Evolutionary conservation across 1,140 invertebrate species (phyloP), one percentile per base, ranked within the genome.

Genomic region (Zaprionus inermis): DNA sequence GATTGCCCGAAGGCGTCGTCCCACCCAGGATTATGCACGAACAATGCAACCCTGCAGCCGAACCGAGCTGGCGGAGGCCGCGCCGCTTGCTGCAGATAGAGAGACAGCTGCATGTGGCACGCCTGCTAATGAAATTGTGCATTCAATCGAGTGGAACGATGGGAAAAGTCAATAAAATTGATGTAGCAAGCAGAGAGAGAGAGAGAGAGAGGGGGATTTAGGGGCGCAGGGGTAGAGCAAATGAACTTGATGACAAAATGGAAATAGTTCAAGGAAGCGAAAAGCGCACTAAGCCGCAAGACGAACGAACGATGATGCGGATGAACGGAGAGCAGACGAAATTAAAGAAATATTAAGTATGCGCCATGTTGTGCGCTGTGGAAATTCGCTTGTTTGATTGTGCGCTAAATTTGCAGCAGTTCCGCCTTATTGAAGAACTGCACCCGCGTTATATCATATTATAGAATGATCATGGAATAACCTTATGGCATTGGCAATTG

Each of bases 141-240:
- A 91, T 79, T 91, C 90, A 91, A 91, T 91, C 78, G 90, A 89
- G 90, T 76, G 90, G 91, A 91, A 91, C 90, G 90, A 91, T 91
- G 90, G 89, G 78, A 90, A 91, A 91, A 91, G 90, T 91, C 90
- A 91, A 91, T 91, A 90, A 91, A 91, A 91, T 91, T 91, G 90
- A 91, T 91, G 90, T 90, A 90, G 90, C 90, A 89, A 74, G 38
- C 38, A 44, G 14, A 44, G 38, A 65, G 51, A 76, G 69, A 76
- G 64, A 60, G 79, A 63, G 51, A 61, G 60, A 66, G 59, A 56
- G 28, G 59, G 49, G 59, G n/a, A n/a, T n/a, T n/a, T n/a, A 36
- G 34, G 20, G 24, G 5, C n/a, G 5, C 7, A 20, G 12, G 16
- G 64, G 41, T 60, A 64, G 55, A 60, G 38, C 55, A 71, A 75